Percentiles rank a stretch among this genome's conserved stretches.
phyloP scores from a whole-genome alignment of 2,888 invertebrate genomes.

The Polietes domitor region DNA sequence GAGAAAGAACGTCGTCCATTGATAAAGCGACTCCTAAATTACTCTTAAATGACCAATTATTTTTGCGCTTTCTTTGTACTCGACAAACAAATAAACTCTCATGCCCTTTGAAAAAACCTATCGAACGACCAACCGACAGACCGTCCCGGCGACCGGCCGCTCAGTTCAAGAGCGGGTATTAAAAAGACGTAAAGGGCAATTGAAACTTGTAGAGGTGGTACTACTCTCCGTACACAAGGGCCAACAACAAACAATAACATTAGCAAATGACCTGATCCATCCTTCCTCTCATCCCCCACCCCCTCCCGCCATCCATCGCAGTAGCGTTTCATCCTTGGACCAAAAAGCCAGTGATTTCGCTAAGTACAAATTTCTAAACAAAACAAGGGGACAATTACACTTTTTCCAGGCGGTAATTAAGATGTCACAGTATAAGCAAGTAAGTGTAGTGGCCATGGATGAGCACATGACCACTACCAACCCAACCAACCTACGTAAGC shows the following conservation, averaged over 20 bases:
- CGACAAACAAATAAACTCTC: background rate
- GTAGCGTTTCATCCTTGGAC: background rate
- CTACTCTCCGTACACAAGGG: background rate
- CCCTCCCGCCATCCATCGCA: too few relatives aligned
- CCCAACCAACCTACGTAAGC: conserved; percentile 59
- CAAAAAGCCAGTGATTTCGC: background rate
- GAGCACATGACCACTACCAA: conserved; percentile 39
- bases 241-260: conserved; percentile 8
- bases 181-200: conserved; percentile 78
- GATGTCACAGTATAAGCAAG: conserved; percentile 42
- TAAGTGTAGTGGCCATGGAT: conserved; percentile 50
- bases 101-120: too few relatives aligned
- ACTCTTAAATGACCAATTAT: conserved; percentile 50
- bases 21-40: conserved; percentile 44
- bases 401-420: conserved; percentile 47
- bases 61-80: conserved; percentile 29
- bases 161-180: conserved; percentile 70
- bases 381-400: conserved; percentile 54
- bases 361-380: conserved; percentile 46
- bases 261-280: background rate
- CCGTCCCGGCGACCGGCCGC: background rate
- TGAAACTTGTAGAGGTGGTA: conserved; percentile 74
- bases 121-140: too few relatives aligned
- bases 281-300: background rate
- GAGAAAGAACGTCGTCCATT: background rate